phyloP scores from a whole-genome alignment of 2,797 vertebrate genomes.

The Xiphophorus birchmanni region DNA sequence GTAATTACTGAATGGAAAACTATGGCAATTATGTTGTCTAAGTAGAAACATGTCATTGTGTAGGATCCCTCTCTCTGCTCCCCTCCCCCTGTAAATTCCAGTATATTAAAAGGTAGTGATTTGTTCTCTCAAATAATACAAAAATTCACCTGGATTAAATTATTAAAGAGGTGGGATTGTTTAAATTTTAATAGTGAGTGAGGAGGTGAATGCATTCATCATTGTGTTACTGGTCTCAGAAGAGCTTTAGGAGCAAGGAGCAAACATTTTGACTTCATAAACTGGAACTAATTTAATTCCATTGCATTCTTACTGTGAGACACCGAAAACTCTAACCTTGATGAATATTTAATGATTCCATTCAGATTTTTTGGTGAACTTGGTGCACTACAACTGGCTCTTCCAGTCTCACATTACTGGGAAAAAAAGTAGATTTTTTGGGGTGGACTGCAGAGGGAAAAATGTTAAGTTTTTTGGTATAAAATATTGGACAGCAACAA shows the following conservation, averaged over 20 bases:
- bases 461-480: neutral
- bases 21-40: constrained; percentile 23
- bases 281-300: constrained; percentile 60
- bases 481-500: neutral
- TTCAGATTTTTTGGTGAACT: constrained; percentile 48
- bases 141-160: constrained; percentile 36
- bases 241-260: constrained; percentile 40
- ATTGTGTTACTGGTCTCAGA: constrained; percentile 41
- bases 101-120: constrained; percentile 14
- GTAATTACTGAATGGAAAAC: constrained; percentile 23
- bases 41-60: constrained; percentile 32
- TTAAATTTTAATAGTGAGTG: constrained; percentile 41
- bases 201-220: constrained; percentile 21
- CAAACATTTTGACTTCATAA: constrained; percentile 54
- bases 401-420: constrained; percentile 22
- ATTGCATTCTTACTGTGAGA: constrained; percentile 46
- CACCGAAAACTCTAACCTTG: constrained; percentile 52
- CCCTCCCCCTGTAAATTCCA: neutral
- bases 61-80: neutral
- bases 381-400: constrained; percentile 29
- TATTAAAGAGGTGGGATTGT: constrained; percentile 42
- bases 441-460: neutral
- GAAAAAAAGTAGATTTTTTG: neutral
- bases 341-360: constrained; percentile 72
- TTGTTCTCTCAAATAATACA: constrained; percentile 19